A percentile compares a stretch with the other conserved stretches of the same genome.
phyloP scores from a whole-genome alignment of 2,113 vertebrate genomes.

The Salminus brasiliensis region DNA sequence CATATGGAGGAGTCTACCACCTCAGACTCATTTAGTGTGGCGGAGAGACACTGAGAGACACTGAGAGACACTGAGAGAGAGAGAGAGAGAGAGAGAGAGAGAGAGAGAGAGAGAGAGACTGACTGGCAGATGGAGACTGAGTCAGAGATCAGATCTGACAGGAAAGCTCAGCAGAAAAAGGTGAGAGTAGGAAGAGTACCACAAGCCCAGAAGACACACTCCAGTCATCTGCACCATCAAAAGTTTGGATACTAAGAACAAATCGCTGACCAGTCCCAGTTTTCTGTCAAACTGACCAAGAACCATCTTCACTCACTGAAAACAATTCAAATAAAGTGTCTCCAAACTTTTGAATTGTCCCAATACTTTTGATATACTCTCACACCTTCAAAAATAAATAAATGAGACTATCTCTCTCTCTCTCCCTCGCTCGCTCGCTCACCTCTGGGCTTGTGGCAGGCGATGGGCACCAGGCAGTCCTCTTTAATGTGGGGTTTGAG shows the following conservation, averaged over 20 bases:
- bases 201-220: too few species aligned
- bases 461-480: constrained; percentile 86
- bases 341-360: too few species aligned
- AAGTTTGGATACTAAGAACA: too few species aligned
- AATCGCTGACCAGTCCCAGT: too few species aligned
- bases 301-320: too few species aligned
- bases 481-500: constrained; percentile 92
- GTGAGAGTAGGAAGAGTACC: neutral
- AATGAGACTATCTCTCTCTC: too few species aligned
- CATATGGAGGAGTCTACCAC: neutral
- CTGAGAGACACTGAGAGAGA: neutral
- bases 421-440: constrained; percentile 41
- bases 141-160: too few species aligned
- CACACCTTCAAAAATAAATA: too few species aligned
- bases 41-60: neutral
- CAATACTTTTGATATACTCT: too few species aligned
- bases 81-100: neutral
- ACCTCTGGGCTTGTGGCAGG: constrained; percentile 91
- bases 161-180: neutral
- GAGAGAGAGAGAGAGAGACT: neutral
- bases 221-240: too few species aligned
- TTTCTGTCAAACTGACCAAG: too few species aligned
- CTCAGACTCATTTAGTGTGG: neutral
- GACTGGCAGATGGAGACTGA: neutral
- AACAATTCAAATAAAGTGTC: too few species aligned